Evolutionary conservation across 53 echinoderm and acorn worm species (phyloP), one percentile per base, ranked within the genome.

Genomic region (Stichopus horrens): DNA sequence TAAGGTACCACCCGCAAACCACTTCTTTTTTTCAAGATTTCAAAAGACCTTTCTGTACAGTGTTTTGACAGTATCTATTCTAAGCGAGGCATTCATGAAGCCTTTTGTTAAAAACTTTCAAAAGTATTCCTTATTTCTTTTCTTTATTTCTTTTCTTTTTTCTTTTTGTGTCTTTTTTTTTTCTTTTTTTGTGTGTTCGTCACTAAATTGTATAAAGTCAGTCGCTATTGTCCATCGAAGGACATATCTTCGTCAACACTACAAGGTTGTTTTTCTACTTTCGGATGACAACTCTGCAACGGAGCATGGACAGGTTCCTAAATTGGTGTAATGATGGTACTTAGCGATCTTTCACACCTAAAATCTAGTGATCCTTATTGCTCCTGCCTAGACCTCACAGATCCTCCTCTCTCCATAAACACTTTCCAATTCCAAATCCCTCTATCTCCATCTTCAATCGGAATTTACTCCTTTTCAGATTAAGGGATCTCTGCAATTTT

Each of bases 301-400:
- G 37, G 16, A 53, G 77, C 77, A 37, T 16, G 54, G 77, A 52
- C 7, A 37, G 52, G 13, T 6, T 10, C 37, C 7, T 52, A 51
- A 77, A 77, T 77, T 77, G 77, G 77, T 77, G 77, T 77, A 77
- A 77, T 77, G 77, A 77, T 77, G 9, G 77, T 52, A 51, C 77
- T 77, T 37, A 52, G 52, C 9, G 77, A 77, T 77, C 54, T 13
- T 77, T 77, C 77, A 77, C 77, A 77, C 77, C 77, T 77, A 23
- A 77, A 14, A 51, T 23, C 52, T 77, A 77, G 77, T 77, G 54
- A 53, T 53, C 20, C 77, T 77, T 77, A 77, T 77, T 14, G 51
- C 63, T 37, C 37, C 63, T 16, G 53, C 7, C 6, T 16, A 77
- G 77, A 52, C 77, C 77, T 11, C 77, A 77, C 77, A 77, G 77